Conservation (phyloP, 2,113 vertebrate species). For the Sturnus vulgaris region DNA sequence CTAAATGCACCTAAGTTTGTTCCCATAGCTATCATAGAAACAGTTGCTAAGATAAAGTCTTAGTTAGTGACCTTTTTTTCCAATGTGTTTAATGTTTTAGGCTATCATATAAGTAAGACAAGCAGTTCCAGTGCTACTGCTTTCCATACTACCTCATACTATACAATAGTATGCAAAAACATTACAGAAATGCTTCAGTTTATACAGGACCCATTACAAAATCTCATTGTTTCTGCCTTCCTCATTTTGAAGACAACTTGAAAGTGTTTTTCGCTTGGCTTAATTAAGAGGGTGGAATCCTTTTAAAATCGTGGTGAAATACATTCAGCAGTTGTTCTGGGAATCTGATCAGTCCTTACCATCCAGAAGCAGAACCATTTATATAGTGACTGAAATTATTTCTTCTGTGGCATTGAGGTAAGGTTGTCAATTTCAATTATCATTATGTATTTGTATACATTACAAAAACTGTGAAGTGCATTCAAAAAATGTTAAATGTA, state of each 20-base stretch:
- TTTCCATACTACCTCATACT: neutral
- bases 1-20: neutral
- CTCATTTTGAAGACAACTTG: neutral
- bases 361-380: slow-evolving; percentile 6
- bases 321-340: slow-evolving; percentile 14
- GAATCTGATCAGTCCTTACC: neutral
- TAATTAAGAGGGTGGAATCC: slow-evolving; percentile 6
- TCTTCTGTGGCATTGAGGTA: neutral
- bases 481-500: neutral
- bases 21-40: neutral
- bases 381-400: neutral
- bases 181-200: neutral
- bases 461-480: neutral
- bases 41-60: neutral
- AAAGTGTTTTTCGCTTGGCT: slow-evolving; percentile 32
- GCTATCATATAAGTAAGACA: neutral
- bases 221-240: neutral
- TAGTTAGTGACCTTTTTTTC: neutral
- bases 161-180: neutral
- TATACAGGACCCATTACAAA: neutral
- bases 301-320: neutral
- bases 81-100: neutral
- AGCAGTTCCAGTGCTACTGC: neutral
- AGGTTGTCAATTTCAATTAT: neutral
- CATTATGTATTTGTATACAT: neutral